Evolutionary conservation across 2,113 vertebrate species (phyloP).

Genomic region (Neofelis nebulosa): DNA sequence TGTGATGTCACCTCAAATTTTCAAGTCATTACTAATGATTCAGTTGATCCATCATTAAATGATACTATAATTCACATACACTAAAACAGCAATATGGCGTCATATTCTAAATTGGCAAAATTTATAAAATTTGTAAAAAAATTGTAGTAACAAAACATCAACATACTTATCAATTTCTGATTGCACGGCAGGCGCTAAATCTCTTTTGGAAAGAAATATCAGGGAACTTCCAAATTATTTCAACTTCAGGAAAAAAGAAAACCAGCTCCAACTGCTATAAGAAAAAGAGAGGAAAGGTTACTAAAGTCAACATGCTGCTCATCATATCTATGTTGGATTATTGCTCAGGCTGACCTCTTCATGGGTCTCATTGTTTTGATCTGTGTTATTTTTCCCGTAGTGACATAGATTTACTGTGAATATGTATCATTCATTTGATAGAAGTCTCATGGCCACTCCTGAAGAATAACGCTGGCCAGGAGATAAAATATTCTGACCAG

Average conservation of each 20-base stretch:
- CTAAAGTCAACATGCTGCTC: background rate
- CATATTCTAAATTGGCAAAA: background rate
- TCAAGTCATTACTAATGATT: background rate
- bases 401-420: background rate
- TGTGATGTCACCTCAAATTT: background rate
- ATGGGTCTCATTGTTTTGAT: background rate
- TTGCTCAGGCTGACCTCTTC: background rate
- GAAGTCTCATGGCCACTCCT: background rate
- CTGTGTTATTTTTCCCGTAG: background rate
- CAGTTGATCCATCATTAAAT: background rate
- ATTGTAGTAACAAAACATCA: background rate
- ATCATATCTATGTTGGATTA: background rate
- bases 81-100: background rate
- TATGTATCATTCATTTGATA: background rate
- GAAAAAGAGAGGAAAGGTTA: background rate
- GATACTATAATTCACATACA: background rate
- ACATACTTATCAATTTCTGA: background rate
- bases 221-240: background rate
- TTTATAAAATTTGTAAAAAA: background rate
- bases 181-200: background rate
- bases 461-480: background rate
- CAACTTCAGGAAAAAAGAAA: background rate
- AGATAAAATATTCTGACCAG: background rate
- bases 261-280: background rate
- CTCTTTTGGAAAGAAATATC: background rate